Conservation (phyloP, 2,113 vertebrate species). For the Nibea albiflora region DNA sequence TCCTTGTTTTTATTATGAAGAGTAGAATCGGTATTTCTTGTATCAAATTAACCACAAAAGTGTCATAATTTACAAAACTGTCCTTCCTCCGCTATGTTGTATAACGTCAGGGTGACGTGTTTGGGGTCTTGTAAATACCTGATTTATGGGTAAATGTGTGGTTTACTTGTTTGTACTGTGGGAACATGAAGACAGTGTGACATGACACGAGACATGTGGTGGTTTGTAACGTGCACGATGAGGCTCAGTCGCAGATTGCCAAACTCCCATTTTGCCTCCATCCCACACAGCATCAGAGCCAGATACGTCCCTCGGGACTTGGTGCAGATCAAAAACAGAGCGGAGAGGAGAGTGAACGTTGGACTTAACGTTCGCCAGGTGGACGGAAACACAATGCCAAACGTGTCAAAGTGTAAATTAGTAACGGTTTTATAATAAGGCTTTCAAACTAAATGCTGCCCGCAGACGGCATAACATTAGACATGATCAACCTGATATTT, state of each 20-base stretch:
- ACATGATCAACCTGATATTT: no score
- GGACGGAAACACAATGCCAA: background rate
- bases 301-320: background rate
- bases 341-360: background rate
- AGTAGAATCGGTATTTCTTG: background rate
- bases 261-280: conserved; percentile 5
- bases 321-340: background rate
- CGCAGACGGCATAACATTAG: no score
- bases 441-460: no score
- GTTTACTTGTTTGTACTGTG: background rate
- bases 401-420: background rate
- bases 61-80: conserved; percentile 18
- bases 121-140: conserved; percentile 15
- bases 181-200: conserved; percentile 7
- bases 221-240: conserved; percentile 1
- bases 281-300: conserved; percentile 16
- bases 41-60: conserved; percentile 7
- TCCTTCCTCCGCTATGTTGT: conserved; percentile 2
- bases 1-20: conserved; percentile 34
- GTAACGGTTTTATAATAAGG: no score
- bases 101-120: background rate
- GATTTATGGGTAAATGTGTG: conserved; percentile 32
- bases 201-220: background rate
- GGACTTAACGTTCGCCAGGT: background rate
- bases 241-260: conserved; percentile 21